Percentiles rank a stretch among this genome's conserved stretches.
phyloP scores from a whole-genome alignment of 1,140 invertebrate genomes.

The Sitophilus oryzae region DNA sequence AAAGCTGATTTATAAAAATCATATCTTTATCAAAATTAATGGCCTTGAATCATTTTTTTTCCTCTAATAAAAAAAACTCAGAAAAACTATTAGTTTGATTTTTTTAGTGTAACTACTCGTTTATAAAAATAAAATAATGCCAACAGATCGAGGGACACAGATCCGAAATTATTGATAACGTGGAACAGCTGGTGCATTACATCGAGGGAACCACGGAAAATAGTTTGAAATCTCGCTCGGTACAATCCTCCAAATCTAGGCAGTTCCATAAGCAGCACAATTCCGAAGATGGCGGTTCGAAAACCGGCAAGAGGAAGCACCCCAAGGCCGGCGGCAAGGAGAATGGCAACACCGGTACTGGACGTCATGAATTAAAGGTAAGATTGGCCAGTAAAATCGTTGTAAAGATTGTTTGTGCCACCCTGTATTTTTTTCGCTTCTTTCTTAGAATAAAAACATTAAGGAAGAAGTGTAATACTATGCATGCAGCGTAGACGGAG shows the following conservation, averaged over 20 bases:
- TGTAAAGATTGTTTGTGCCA: neutral
- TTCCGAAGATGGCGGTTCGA: conserved; percentile 24
- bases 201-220: conserved; percentile 45
- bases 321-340: conserved; percentile 24
- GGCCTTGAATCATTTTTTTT: too few relatives aligned
- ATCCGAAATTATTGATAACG: conserved; percentile 41
- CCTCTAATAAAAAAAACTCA: too few relatives aligned
- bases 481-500: too few relatives aligned
- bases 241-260: conserved; percentile 31
- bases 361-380: conserved; percentile 17
- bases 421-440: too few relatives aligned
- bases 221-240: conserved; percentile 20
- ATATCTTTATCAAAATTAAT: too few relatives aligned
- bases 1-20: too few relatives aligned
- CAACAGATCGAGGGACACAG: conserved; percentile 39
- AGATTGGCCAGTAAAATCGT: neutral
- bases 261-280: conserved; percentile 35
- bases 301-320: conserved; percentile 23
- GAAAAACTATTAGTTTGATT: too few relatives aligned
- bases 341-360: neutral
- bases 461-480: too few relatives aligned
- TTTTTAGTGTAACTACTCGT: neutral
- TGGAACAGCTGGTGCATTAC: conserved; percentile 49
- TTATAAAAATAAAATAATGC: conserved; percentile 5
- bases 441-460: too few relatives aligned